Base-by-base conservation (phyloP, 2,888 invertebrate genomes). In the Heterodera filipjevi region DNA sequence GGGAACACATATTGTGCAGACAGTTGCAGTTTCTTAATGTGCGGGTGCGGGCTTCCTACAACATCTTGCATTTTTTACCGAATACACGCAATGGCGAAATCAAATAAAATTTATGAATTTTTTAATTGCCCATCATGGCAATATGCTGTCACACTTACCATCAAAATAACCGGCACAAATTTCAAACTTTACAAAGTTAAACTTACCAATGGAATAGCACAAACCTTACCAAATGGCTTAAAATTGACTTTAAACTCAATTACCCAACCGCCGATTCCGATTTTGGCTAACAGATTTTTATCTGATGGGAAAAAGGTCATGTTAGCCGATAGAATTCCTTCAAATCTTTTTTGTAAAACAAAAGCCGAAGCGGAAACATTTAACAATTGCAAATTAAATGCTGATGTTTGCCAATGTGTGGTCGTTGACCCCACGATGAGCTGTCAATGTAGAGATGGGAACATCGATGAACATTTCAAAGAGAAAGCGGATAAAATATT, bases 21-120 rank as follows among this genome's bases (percentile, higher is more conserved):
- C 71, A 71, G 71, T 27, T 71, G 71, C 30, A 71, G 71, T n/a
- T 71, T 71, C n/a, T 2, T 71, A 71, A 71, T 71, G 71, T 71
- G 71, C 8, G 71, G 71, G 8, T 71, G 71, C 27, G 71, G 27
- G 1, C n/a, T 71, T 10, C 71, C 71, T 2, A 71, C 71, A 27
- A 71, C 71, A 3, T 22, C 71, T 8, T 71, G 71, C 71, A 71
- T 71, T 30, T 71, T 71, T 27, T 71, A 71, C 30, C 71, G 71
- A n/a, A 22, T 27, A 3, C 71, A 71, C 27, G 33, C 71, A n/a
- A 5, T 71, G 3, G n/a, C 22, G 10, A 22, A 27, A 46, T 71
- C 71, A 19, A 71, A 71, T 27, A 71, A 71, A n/a, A 71, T 71
- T 71, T 71, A 71, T 3, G 71, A 71, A 71, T 27, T 71, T 46